Evolutionary conservation across 2,113 vertebrate genomes (phyloP), one percentile per base, ranked within the genome.

Genomic region (Lophochroa leadbeateri): DNA sequence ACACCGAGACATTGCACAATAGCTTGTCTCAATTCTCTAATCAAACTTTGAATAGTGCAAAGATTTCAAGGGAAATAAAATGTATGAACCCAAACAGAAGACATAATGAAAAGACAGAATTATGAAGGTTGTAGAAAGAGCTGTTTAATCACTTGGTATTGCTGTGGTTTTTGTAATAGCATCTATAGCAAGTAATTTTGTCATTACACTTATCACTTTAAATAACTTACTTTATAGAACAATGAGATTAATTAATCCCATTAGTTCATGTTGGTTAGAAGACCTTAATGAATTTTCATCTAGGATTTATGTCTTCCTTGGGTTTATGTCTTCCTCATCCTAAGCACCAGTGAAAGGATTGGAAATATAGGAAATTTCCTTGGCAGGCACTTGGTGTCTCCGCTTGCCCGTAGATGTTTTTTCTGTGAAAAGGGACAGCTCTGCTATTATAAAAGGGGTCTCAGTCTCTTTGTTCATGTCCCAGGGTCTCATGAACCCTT

Each of bases 171-270:
- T 89, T 89, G 70, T 75, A 86, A 39, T 35, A 29, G 55, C 78
- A 41, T 76, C 86, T 69, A 71, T 43, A 47, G 82, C 60, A 39
- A 78, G 70, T 72, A 64, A 65, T 94, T 78, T 71, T 91, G 43
- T 87, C 93, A 61, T 91, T 85, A 79, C 29, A 35, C n/a, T 89
- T 79, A 55, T 64, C 72, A 39, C 64, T 91, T 89, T 84, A 79
- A 84, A 96, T 49, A 92, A 58, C 49, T 58, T 75, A 35, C 69
- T 91, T 92, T 71, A 64, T 35, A 68, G 77, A 89, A 91, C 76
- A 89, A 84, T 2, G 44, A 76, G 77, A 87, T 91, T 82, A 94
- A 96, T 95, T 83, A 94, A 94, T 87, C 65, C 74, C 65, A 86
- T 96, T 86, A 88, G 82, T 92, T 88, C 75, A 64, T 37, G 95